These are phyloP conservation scores for Epinotia nisella DNA, from an alignment of 2,888 invertebrate genomes.

Conservation along the genomic window DNA sequence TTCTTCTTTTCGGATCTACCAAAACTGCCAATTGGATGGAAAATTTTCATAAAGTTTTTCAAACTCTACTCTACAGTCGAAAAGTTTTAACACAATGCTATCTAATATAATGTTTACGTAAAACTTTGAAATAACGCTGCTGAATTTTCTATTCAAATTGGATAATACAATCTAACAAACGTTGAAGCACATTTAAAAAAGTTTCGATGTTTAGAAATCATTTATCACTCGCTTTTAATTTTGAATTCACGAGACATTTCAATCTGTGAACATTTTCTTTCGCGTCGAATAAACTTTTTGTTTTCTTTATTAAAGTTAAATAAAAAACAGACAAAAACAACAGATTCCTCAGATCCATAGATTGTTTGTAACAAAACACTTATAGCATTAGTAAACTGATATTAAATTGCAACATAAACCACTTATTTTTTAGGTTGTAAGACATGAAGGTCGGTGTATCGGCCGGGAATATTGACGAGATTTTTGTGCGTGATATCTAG, in stretches of 20 bases:
- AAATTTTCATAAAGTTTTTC: no score
- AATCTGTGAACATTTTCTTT: not conserved
- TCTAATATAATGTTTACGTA: not conserved
- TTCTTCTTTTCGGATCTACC: no score
- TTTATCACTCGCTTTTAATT: slow-evolving; percentile 8
- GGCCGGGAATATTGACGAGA: no score
- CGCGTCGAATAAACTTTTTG: not conserved
- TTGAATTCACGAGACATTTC: not conserved
- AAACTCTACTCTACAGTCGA: not conserved
- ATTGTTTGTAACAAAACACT: no score
- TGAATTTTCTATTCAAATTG: slow-evolving; percentile 1
- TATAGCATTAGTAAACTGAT: no score
- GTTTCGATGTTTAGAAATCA: not conserved
- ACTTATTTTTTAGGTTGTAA: no score
- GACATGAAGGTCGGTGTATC: no score
- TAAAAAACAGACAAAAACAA: no score
- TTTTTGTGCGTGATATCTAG: no score
- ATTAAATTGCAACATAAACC: no score
- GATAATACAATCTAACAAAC: not conserved
- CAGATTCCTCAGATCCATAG: no score
- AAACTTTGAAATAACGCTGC: not conserved
- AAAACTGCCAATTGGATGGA: no score
- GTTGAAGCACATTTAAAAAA: not conserved
- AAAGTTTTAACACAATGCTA: not conserved
- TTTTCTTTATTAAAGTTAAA: not conserved